phyloP scores from a whole-genome alignment of 2,797 vertebrate species.

The Halcyon leucocephala region DNA sequence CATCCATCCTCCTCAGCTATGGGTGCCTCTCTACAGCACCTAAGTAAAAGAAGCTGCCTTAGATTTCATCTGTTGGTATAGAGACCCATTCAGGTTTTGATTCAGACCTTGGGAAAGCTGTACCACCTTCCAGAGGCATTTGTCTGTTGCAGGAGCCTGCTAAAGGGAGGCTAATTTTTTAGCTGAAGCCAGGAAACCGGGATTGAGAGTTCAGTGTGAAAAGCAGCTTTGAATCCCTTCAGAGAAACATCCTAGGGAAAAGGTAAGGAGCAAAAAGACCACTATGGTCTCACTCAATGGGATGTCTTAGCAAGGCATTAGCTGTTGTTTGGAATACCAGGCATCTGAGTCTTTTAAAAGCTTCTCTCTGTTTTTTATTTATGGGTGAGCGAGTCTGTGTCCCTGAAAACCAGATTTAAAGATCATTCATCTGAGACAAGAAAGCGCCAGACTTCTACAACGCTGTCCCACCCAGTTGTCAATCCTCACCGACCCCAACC shows the following conservation, averaged over 20 bases:
- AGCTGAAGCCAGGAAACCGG: background rate
- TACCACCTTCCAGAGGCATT: background rate
- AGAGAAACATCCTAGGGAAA: background rate
- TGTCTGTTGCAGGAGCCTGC: background rate
- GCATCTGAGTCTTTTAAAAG: slow-evolving; percentile 50
- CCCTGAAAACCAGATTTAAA: slow-evolving; percentile 60
- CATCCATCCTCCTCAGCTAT: background rate
- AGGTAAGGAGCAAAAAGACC: background rate
- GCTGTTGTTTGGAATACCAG: slow-evolving; percentile 35
- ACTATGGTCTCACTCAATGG: accelerated
- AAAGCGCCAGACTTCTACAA: slow-evolving; percentile 35
- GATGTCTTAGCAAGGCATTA: background rate
- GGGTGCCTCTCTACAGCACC: background rate
- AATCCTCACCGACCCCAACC: slow-evolving; percentile 20
- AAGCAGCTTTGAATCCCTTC: background rate
- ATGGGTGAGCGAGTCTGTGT: slow-evolving; percentile 25
- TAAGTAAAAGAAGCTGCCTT: background rate
- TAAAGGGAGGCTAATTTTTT: background rate
- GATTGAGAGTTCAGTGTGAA: background rate
- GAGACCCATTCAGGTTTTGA: accelerated
- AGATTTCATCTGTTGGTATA: background rate
- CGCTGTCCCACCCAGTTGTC: slow-evolving; percentile 58
- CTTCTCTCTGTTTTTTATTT: slow-evolving; percentile 68
- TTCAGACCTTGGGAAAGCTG: background rate
- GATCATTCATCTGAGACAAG: slow-evolving; percentile 51